phyloP scores from a whole-genome alignment of 1,140 invertebrate genomes.

The Coenobita brevimanus region DNA sequence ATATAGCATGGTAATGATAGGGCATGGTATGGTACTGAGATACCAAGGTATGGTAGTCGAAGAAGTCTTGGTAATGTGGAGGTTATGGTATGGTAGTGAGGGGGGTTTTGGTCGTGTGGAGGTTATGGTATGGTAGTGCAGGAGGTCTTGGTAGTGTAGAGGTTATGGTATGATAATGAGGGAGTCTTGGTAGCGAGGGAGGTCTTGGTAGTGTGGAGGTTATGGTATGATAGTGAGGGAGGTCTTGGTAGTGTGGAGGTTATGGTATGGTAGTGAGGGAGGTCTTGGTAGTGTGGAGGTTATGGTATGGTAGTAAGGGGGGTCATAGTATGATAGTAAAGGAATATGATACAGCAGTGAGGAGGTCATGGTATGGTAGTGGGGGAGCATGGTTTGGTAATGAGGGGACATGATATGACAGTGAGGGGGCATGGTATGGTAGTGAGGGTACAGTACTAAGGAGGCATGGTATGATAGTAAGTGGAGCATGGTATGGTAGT shows the following conservation, averaged over 20 bases:
- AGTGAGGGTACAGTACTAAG: too few relatives aligned
- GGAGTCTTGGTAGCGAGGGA: neutral
- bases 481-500: too few relatives aligned
- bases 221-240: neutral
- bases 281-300: neutral
- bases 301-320: neutral
- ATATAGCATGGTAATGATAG: neutral
- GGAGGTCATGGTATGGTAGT: neutral
- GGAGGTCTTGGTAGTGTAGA: too few relatives aligned
- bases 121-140: neutral
- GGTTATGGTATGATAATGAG: too few relatives aligned
- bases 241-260: neutral
- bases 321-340: slow-evolving; percentile 8
- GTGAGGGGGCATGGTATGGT: too few relatives aligned
- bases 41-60: neutral
- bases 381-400: neutral
- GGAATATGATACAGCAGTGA: neutral
- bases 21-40: neutral
- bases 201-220: neutral
- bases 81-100: neutral
- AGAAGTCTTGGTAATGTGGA: neutral
- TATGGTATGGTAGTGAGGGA: neutral
- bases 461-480: too few relatives aligned
- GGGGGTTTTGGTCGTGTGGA: neutral
- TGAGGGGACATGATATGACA: too few relatives aligned